Conservation (phyloP, 2,888 invertebrate species). For the Caradrina kadenii region DNA sequence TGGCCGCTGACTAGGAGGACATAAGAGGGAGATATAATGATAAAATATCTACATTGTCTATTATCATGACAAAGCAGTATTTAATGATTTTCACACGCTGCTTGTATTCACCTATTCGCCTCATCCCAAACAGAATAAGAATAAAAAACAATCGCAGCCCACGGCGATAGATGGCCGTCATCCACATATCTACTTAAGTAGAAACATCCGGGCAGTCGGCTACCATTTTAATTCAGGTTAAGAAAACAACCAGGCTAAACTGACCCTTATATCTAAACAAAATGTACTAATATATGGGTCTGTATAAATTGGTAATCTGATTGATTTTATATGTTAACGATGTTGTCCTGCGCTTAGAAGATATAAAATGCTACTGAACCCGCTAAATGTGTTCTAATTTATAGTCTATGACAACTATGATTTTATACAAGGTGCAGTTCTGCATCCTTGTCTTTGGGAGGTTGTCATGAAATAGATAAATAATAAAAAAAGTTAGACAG, state of each 20-base stretch:
- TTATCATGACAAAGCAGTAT: conserved; percentile 15
- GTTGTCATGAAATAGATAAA: too few species aligned
- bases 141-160: conserved; percentile 47
- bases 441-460: too few species aligned
- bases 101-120: conserved; percentile 11
- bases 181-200: conserved; percentile 26
- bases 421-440: not conserved
- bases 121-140: conserved; percentile 5
- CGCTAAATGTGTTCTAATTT: conserved; percentile 50
- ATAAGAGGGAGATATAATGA: too few species aligned
- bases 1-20: too few species aligned
- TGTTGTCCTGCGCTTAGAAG: conserved; percentile 61
- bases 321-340: conserved; percentile 71
- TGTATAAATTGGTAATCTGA: conserved; percentile 52
- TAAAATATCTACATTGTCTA: too few species aligned
- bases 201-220: conserved; percentile 60
- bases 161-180: conserved; percentile 32
- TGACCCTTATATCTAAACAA: conserved; percentile 45
- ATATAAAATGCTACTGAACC: conserved; percentile 59
- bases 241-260: conserved; percentile 62
- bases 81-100: conserved; percentile 12
- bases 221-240: conserved; percentile 61
- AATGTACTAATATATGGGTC: conserved; percentile 26
- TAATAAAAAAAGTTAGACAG: too few species aligned
- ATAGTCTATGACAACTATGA: conserved; percentile 43